phyloP scores from a whole-genome alignment of 2,888 invertebrate genomes.

The Eupithecia exiguata region DNA sequence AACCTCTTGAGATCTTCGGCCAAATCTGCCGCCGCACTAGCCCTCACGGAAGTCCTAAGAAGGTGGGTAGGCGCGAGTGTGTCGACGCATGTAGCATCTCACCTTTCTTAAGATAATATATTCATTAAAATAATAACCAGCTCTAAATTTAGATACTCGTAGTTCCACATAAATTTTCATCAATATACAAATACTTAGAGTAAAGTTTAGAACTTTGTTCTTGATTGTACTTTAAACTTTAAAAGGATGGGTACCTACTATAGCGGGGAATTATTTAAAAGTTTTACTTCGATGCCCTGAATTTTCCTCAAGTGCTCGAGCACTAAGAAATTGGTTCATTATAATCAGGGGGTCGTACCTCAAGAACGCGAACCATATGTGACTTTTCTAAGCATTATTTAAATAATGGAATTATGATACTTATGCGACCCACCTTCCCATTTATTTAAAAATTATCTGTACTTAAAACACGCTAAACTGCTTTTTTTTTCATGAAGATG shows the following conservation, averaged over 20 bases:
- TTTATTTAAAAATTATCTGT: too few species aligned
- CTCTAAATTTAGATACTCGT: not conserved
- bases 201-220: not conserved
- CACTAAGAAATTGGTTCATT: constrained; percentile 31
- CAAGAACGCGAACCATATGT: not conserved
- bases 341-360: constrained; percentile 22
- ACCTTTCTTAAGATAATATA: not conserved
- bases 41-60: too few species aligned
- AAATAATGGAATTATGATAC: not conserved
- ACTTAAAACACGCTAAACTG: too few species aligned
- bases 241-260: not conserved
- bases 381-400: not conserved
- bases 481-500: too few species aligned
- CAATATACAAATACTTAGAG: not conserved
- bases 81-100: too few species aligned
- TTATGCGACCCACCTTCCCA: too few species aligned
- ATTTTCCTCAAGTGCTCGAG: constrained; percentile 13
- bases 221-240: not conserved
- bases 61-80: too few species aligned
- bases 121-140: not conserved
- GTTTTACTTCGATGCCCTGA: not conserved
- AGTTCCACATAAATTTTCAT: not conserved
- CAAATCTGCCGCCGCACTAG: too few species aligned
- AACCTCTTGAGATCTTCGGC: too few species aligned
- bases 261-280: constrained; percentile 6